These are phyloP conservation scores for Peromyscus melanophrys DNA, from an alignment of 2,797 vertebrate genomes.

Conservation along the genomic window DNA sequence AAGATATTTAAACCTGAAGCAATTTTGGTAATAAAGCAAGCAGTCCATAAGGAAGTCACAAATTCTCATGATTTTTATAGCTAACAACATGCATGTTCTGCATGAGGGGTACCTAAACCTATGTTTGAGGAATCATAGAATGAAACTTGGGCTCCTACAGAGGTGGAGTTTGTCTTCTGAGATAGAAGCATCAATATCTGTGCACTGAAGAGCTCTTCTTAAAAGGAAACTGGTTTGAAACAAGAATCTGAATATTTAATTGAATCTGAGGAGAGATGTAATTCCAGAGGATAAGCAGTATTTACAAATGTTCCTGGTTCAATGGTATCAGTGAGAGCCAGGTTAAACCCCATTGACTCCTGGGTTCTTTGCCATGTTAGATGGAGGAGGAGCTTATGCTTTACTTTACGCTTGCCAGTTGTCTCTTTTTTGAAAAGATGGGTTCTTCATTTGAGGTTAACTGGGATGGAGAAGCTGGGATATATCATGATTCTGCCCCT, in stretches of 20 bases:
- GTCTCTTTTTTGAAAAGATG: not conserved
- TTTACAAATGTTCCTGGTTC: not conserved
- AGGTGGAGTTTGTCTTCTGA: not conserved
- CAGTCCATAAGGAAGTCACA: not conserved
- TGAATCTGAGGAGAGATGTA: not conserved
- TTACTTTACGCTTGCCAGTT: not conserved
- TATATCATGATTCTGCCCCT: not conserved
- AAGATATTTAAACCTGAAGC: not conserved
- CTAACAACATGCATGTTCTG: not conserved
- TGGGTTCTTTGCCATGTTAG: not conserved
- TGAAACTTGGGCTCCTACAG: not conserved
- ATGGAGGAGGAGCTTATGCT: not conserved
- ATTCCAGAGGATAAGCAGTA: not conserved
- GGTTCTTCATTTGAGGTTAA: not conserved
- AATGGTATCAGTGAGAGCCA: not conserved
- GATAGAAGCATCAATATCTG: not conserved
- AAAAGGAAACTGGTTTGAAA: not conserved
- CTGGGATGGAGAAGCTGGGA: not conserved
- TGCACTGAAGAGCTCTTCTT: not conserved
- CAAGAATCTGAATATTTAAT: not conserved
- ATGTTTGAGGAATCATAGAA: not conserved
- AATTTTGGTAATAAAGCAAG: slow-evolving; percentile 2
- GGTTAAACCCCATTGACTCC: not conserved
- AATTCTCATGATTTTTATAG: not conserved
- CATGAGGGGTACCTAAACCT: not conserved